Conservation (phyloP, 2,888 invertebrate species). For the Ophion obscuratus region DNA sequence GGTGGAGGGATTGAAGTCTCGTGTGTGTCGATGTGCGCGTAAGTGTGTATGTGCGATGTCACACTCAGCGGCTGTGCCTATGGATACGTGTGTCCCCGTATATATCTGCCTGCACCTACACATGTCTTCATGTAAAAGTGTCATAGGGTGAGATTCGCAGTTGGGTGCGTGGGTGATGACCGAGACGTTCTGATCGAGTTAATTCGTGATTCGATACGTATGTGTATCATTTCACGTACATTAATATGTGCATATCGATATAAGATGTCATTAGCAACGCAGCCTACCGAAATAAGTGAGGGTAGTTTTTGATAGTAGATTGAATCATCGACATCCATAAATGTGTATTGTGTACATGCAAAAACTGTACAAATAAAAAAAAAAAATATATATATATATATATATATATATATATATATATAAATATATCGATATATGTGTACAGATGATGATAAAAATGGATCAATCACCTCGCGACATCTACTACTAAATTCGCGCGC, state of each 20-base stretch:
- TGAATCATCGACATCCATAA: constrained; percentile 2
- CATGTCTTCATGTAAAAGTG: constrained; percentile 24
- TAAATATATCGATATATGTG: not conserved
- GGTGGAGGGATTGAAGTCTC: constrained; percentile 10
- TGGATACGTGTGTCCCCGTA: constrained; percentile 32
- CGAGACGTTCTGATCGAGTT: constrained; percentile 25
- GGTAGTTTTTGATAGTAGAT: constrained; percentile 25
- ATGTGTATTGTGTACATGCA: not conserved
- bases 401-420: constrained; percentile 10
- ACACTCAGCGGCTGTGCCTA: constrained; percentile 33
- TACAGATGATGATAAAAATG: not conserved
- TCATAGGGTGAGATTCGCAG: constrained; percentile 43
- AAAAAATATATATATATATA: no score
- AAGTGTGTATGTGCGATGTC: constrained; percentile 41
- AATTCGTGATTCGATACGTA: constrained; percentile 10
- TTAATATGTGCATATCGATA: not conserved
- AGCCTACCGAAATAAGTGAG: constrained; percentile 20
- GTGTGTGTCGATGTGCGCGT: constrained; percentile 60
- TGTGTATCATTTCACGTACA: not conserved
- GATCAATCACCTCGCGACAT: constrained; percentile 8
- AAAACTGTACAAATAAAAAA: constrained; percentile 11
- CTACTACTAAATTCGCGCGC: constrained; percentile 2
- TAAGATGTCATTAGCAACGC: constrained; percentile 21
- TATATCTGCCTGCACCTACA: constrained; percentile 10
- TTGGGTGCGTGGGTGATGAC: constrained; percentile 19